phyloP scores from a whole-genome alignment of 2,888 invertebrate genomes.

The Watsonalla binaria region DNA sequence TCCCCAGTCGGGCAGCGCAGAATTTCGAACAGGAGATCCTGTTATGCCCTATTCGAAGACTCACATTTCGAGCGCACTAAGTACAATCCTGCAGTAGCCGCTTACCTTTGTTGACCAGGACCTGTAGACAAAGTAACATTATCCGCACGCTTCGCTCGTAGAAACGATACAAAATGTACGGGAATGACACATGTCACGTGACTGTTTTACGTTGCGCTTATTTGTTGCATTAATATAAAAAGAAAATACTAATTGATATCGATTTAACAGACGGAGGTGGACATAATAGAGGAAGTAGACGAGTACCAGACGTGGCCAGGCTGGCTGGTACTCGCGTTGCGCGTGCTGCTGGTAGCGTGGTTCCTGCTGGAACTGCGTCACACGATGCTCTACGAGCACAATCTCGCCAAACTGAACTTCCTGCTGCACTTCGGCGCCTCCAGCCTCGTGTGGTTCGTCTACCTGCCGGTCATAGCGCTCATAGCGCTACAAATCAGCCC shows the following conservation, averaged over 20 bases:
- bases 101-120: too few relatives aligned
- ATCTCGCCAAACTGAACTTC: conserved; percentile 89
- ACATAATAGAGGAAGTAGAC: conserved; percentile 96
- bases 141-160: too few relatives aligned
- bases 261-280: conserved; percentile 90
- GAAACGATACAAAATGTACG: too few relatives aligned
- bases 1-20: too few relatives aligned
- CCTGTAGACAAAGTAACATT: too few relatives aligned
- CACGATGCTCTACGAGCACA: conserved; percentile 76
- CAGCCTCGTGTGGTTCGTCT: conserved; percentile 98
- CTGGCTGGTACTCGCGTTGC: conserved; percentile 92
- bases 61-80: too few relatives aligned
- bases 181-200: too few relatives aligned
- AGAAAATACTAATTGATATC: not conserved
- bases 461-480: conserved; percentile 95
- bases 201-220: too few relatives aligned
- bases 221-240: too few relatives aligned
- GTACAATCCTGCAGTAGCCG: too few relatives aligned
- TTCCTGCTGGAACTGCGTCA: conserved; percentile 85
- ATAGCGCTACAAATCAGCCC: conserved; percentile 96
- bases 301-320: conserved; percentile 99
- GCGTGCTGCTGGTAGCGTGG: conserved; percentile 93
- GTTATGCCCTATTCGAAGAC: too few relatives aligned
- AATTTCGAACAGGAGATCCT: too few relatives aligned
- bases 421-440: conserved; percentile 98